Conservation (phyloP, 2,888 invertebrate genomes). For the Kryphioiulus occultus region DNA sequence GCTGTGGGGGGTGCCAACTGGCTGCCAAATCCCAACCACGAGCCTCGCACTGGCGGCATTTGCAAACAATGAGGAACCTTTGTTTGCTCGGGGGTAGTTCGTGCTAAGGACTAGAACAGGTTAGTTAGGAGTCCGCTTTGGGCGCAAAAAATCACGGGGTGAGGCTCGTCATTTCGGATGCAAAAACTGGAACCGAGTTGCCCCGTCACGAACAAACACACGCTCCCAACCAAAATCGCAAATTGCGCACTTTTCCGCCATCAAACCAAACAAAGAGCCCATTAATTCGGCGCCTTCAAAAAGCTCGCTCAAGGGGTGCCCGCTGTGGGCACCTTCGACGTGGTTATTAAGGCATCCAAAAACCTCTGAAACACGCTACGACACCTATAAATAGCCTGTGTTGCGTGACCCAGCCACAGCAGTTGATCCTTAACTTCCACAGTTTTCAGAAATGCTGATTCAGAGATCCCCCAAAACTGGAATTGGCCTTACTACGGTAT, state of each 20-base stretch:
- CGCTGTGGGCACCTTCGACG: not conserved
- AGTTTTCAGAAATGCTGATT: no score
- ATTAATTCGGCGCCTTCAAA: constrained; percentile 35
- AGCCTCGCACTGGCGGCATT: not conserved
- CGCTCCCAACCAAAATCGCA: not conserved
- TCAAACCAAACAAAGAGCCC: not conserved
- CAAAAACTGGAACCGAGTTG: constrained; percentile 25
- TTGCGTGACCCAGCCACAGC: not conserved
- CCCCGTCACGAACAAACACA: not conserved
- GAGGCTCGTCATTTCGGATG: not conserved
- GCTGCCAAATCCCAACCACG: not conserved
- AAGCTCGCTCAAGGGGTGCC: not conserved
- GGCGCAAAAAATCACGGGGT: not conserved
- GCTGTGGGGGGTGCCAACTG: not conserved
- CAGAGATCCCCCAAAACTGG: no score
- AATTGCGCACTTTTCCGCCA: not conserved
- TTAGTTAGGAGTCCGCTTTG: not conserved
- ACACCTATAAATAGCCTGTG: not conserved
- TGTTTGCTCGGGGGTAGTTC: constrained; percentile 10
- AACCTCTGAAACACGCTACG: not conserved
- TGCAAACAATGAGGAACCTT: not conserved
- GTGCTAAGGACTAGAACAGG: constrained; percentile 25
- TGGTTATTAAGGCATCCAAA: not conserved
- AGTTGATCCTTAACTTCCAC: no score
- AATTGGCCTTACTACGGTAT: no score